These are phyloP conservation scores for Plutomurus gul DNA, from an alignment of 1,140 invertebrate genomes.

Conservation along the genomic window DNA sequence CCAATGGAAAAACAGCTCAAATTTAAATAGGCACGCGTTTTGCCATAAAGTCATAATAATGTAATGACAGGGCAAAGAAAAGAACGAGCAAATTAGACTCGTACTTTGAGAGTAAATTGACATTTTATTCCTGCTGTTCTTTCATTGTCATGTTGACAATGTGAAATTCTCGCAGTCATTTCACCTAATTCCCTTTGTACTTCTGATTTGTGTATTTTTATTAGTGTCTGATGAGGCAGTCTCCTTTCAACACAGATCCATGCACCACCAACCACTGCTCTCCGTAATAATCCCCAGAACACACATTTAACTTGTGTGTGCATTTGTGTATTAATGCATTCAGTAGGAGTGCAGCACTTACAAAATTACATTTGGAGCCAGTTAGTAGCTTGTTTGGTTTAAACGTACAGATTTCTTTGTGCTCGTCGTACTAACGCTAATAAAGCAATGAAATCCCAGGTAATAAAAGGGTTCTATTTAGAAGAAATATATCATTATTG, in stretches of 20 bases:
- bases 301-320: background rate
- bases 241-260: background rate
- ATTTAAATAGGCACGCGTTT: slow-evolving; percentile 29
- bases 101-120: background rate
- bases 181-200: slow-evolving; percentile 16
- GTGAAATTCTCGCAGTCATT: slow-evolving; percentile 13
- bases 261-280: no score
- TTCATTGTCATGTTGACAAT: slow-evolving; percentile 29
- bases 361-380: no score
- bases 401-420: no score
- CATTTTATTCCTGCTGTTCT: slow-evolving; percentile 13
- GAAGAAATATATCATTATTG: background rate
- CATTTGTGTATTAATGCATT: no score
- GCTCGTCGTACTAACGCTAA: no score
- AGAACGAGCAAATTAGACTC: slow-evolving; percentile 20
- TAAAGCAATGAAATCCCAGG: no score
- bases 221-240: background rate
- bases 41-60: slow-evolving; percentile 28
- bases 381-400: no score
- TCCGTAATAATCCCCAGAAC: background rate
- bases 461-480: no score
- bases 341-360: no score
- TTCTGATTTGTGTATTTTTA: slow-evolving; percentile 21
- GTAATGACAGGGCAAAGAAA: slow-evolving; percentile 23
- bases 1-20: background rate